Evolutionary conservation across 2,797 vertebrate species (phyloP), one percentile per base, ranked within the genome.

Genomic region (Periophthalmus magnuspinnatus): DNA sequence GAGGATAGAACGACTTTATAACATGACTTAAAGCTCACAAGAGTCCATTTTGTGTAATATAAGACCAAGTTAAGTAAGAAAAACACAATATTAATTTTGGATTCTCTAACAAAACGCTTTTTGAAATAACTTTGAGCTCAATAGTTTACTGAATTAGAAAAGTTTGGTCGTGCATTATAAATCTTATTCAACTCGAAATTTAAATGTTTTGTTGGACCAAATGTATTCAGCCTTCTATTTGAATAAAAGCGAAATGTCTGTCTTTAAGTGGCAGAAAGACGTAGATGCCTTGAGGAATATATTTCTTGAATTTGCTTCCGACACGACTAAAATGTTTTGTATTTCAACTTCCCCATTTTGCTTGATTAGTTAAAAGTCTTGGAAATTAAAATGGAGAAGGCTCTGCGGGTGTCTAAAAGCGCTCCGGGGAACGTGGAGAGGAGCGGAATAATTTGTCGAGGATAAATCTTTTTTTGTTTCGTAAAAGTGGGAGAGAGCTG

Each of bases 401-500:
- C 21, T 11, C 67, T 24, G 52, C 0, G n/a, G 71, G 68, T 32
- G 32, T 24, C n/a, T 24, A 34, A 65, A 57, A 76, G 65, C 68
- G 70, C 67, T 65, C 0, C 45, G 63, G 65, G 72, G 58, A 70
- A 65, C 64, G 65, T 8, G n/a, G 11, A 71, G 32, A 58, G 36
- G 54, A 47, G 34, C 8, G 32, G 33, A 1, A 69, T 52, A 21
- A 79, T 69, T 69, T 69, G 24, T 41, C 33, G 5, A 28, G 10
- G 61, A 17, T 57, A 59, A 62, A 69, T 75, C 50, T 67, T 21
- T 64, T n/a, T 66, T 61, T 69, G 2, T 32, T 67, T 69, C 65
- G 71, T 70, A 56, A 80, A 32, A 19, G 17, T 72, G 67, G 72
- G 58, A 56, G 71, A 68, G 67, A 34, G 54, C 58, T 38, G 10